Base-by-base conservation (phyloP, 2,888 invertebrate species). In the Volucella inanis region DNA sequence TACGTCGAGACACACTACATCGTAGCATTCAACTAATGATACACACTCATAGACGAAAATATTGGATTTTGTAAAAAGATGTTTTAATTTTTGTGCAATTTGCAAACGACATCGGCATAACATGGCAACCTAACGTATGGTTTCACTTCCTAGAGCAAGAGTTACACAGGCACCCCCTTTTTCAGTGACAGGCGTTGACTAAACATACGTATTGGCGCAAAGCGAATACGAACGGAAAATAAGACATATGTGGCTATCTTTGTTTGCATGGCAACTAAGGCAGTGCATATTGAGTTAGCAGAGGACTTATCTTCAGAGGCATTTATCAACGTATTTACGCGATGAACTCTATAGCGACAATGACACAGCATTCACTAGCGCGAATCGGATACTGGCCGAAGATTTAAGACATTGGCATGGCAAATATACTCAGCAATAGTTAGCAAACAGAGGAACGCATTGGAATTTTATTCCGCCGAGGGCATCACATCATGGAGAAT, bases 311-410 rank as follows among this genome's bases (percentile, higher is more conserved):
- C n/a, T n/a, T n/a, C n/a, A n/a, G n/a, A n/a, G n/a, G n/a, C n/a
- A n/a, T 64, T 75, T 55, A 65, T 50, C 41, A 47, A 12, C 79
- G 76, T 12, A n/a, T n/a, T n/a, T n/a, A n/a, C n/a, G n/a, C n/a
- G 85, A n/a, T 10, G 59, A 75, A 1, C 11, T 75, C 8, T 65
- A 65, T n/a, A 49, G 18, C 10, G 64, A 55, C 41, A 75, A 75
- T 14, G 75, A 38, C 12, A 75, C 47, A 18, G n/a, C 64, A 49
- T 75, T 75, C 31, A 22, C 43, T 12, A 68, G 80, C 18, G 80
- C 80, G 10, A 71, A 85, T 18, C 57, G 77, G 9, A 15, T 50
- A 11, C 2, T 71, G 18, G 38, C 18, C 6, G 39, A 57, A n/a
- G 71, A 59, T 50, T 18, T 71, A 45, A 15, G 15, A 39, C 43